Percentiles rank a stretch among this genome's conserved stretches.
Evolutionary conservation across 64 coral and sea anemone species (phyloP).

Genomic region (Exaiptasia diaphana): DNA sequence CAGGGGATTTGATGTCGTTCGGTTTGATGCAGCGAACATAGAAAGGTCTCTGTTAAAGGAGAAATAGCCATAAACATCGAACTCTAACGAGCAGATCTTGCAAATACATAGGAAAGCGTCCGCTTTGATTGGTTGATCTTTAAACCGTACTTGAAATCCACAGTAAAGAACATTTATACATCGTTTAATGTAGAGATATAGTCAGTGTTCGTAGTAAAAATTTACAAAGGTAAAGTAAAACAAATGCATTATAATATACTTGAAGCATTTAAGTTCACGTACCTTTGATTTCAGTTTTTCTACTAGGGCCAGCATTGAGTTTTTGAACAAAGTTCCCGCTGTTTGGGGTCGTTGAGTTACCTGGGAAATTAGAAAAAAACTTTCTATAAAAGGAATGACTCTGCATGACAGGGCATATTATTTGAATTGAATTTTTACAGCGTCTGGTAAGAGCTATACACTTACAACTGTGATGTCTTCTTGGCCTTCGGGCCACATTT

Average conservation of each 20-base stretch:
- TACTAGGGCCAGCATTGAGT: conserved; percentile 90
- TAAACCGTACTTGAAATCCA: no score
- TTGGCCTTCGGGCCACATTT: conserved; percentile 99
- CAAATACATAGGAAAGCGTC: no score
- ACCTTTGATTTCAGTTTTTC: conserved; percentile 85
- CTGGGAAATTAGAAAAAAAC: conserved; percentile 29
- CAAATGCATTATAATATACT: no score
- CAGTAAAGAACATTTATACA: no score
- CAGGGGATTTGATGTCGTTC: conserved; percentile 87
- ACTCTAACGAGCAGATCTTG: neutral
- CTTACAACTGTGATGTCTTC: conserved; percentile 81
- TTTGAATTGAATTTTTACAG: no score
- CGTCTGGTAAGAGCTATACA: no score
- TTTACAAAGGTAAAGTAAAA: no score
- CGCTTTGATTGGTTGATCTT: no score
- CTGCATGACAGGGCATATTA: neutral
- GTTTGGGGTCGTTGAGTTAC: conserved; percentile 89
- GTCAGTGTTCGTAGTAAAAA: no score
- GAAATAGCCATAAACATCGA: neutral
- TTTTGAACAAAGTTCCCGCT: conserved; percentile 88
- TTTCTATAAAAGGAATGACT: neutral
- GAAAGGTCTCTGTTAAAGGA: conserved; percentile 76
- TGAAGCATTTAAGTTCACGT: no score
- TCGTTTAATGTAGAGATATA: no score
- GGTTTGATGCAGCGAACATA: conserved; percentile 98